Conservation (phyloP, 2,113 vertebrate genomes). For the Plotosus lineatus region DNA sequence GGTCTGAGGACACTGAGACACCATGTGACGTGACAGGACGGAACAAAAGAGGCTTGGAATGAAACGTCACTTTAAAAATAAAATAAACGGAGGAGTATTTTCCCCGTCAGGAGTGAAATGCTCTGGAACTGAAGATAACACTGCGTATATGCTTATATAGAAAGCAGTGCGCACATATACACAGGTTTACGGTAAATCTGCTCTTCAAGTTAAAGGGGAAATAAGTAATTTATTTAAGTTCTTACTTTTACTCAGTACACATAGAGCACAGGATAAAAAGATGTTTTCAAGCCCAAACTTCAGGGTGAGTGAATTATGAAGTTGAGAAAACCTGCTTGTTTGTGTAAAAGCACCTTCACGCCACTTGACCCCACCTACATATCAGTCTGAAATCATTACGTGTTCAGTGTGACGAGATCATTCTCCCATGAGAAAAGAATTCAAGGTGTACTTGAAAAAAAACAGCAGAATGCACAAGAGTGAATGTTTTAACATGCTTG, state of each 20-base stretch:
- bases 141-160: too few species aligned
- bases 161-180: neutral
- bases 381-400: neutral
- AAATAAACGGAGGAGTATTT: neutral
- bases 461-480: neutral
- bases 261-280: neutral
- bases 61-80: neutral
- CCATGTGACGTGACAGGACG: conserved; percentile 83
- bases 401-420: neutral
- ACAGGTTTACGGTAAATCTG: neutral
- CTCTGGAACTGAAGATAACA: neutral
- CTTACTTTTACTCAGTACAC: neutral
- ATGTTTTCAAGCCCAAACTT: neutral
- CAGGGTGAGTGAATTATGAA: neutral
- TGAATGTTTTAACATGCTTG: too few species aligned
- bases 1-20: conserved; percentile 75
- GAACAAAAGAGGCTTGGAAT: conserved; percentile 56
- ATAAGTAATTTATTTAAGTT: neutral
- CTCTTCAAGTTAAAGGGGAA: neutral
- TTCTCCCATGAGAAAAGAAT: neutral
- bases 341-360: too few species aligned
- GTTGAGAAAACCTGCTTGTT: neutral
- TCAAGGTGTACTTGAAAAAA: neutral
- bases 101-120: neutral
- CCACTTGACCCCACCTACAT: neutral